Percentiles rank a stretch among this genome's conserved stretches.
These are phyloP conservation scores for Sceloporus undulatus DNA, from an alignment of 2,113 vertebrate species.

Conservation along the genomic window DNA sequence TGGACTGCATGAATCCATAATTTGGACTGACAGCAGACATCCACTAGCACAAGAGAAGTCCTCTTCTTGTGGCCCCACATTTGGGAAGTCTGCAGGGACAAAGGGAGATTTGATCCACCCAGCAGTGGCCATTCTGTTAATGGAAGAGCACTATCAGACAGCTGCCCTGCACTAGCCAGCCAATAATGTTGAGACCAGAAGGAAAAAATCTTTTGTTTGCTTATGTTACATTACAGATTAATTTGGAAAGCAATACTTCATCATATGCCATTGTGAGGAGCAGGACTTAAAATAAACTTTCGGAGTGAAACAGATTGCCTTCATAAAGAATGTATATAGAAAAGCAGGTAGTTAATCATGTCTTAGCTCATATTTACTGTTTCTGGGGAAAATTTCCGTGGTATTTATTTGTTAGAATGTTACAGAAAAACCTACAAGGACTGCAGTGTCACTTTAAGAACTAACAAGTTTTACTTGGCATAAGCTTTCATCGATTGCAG, in stretches of 20 bases:
- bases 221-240: slow-evolving; percentile 51
- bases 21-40: slow-evolving; percentile 60
- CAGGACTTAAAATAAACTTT: slow-evolving; percentile 70
- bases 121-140: slow-evolving; percentile 19
- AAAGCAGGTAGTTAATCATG: slow-evolving; percentile 67
- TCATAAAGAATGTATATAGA: slow-evolving; percentile 77
- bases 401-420: too few species aligned
- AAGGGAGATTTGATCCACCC: too few species aligned
- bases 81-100: slow-evolving; percentile 56
- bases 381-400: slow-evolving; percentile 55
- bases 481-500: too few species aligned
- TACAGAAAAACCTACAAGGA: too few species aligned
- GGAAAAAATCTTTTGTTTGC: slow-evolving; percentile 51
- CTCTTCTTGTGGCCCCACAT: slow-evolving; percentile 25
- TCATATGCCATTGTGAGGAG: slow-evolving; percentile 48
- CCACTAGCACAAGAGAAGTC: slow-evolving; percentile 24
- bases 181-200: slow-evolving; percentile 59
- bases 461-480: too few species aligned
- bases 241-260: slow-evolving; percentile 4
- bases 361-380: slow-evolving; percentile 68
- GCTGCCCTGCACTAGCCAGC: slow-evolving; percentile 68
- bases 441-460: too few species aligned
- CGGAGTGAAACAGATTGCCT: slow-evolving; percentile 73
- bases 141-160: slow-evolving; percentile 67
- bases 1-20: background rate